phyloP scores from a whole-genome alignment of 2,888 invertebrate species.

The Eilema griseolum region DNA sequence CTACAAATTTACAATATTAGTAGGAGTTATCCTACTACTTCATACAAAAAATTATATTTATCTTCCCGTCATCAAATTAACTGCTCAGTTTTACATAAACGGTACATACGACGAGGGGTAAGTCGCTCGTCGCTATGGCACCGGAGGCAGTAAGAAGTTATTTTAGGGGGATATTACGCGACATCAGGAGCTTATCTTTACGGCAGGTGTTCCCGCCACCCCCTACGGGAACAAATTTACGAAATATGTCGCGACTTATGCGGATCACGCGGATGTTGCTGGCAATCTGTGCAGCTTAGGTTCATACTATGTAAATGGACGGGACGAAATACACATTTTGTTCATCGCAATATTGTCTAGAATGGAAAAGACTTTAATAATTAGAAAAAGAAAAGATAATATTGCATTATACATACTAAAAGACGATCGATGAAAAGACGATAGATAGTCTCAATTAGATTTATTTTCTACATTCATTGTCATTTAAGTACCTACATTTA shows the following conservation, averaged over 20 bases:
- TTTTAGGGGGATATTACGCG: conserved; percentile 85
- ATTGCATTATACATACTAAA: too few relatives aligned
- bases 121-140: conserved; percentile 74
- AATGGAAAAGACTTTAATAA: not conserved
- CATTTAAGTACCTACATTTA: too few relatives aligned
- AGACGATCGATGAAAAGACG: too few relatives aligned
- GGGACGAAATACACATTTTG: conserved; percentile 26
- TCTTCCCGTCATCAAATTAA: conserved; percentile 42
- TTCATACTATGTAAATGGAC: conserved; percentile 39
- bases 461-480: too few relatives aligned
- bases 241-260: conserved; percentile 83
- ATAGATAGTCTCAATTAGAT: too few relatives aligned
- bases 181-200: conserved; percentile 86
- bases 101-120: conserved; percentile 66
- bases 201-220: conserved; percentile 83
- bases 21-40: too few relatives aligned
- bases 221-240: conserved; percentile 78
- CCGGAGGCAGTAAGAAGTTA: conserved; percentile 86
- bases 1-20: too few relatives aligned
- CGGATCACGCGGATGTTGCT: conserved; percentile 72
- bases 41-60: not conserved
- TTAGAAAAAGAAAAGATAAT: not conserved
- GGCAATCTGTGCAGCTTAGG: conserved; percentile 52
- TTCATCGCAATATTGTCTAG: conserved; percentile 17
- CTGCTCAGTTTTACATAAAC: conserved; percentile 55